Base-by-base conservation (phyloP, 1,140 invertebrate genomes). In the Drosophila bipectinata region DNA sequence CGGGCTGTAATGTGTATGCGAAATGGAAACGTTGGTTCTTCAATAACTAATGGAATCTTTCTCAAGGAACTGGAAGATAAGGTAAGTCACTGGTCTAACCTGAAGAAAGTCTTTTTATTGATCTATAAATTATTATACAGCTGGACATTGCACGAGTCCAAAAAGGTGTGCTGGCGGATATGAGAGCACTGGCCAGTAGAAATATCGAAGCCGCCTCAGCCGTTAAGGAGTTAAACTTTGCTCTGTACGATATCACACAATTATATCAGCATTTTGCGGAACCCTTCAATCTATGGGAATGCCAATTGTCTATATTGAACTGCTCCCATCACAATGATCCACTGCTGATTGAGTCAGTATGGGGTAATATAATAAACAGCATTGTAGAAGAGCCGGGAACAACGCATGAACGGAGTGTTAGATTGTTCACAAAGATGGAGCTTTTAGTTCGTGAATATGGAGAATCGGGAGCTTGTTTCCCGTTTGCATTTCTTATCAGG, bases 1-100 rank as follows among this genome's bases (percentile, higher is more conserved):
- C 94, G 98, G 77, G 98, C 98, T n/a, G 96, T 99, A 44, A 96
- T 99, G 93, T 99, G 98, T 91, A 96, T 98, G 94, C 95, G 98
- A 84, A 97, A 97, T 80, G 96, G 97, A 62, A 95, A 96, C 81
- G 94, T 95, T 41, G 96, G 95, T 10, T 95, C 94, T 44, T 96
- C 95, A 15, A 95, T 95, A 4, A 94, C 95, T 71, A 94, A 96
- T 77, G 97, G 97, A 3, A 95, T 98, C 77, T 96, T 98, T 73
- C 92, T 98, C 44, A 95, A 98, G 68, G 97, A 98, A 88, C 93
- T 99, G 32, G 98, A 99, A 92, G 98, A 99, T 92, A 97, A 98
- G 92, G 95, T 97, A 77, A 97, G 78, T 7, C 15, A 7, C 32
- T 7, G 4, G 7, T 4, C 15, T 4, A 4, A 18, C 8, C 14